Evolutionary conservation across 1,140 invertebrate genomes (phyloP).

Genomic region (Caenorhabditis elegans): WBcel235 BX284604.4:2543501-2544000

Average conservation of each 20-base stretch:
- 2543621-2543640: conserved; percentile 34
- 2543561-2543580: neutral
- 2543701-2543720: conserved; percentile 45
- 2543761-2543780: too few species aligned
- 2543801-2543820: too few species aligned
- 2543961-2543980: neutral
- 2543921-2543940: too few species aligned
- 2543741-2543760: neutral
- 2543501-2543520: too few species aligned
- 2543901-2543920: too few species aligned
- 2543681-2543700: conserved; percentile 39
- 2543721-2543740: conserved; percentile 43
- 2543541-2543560: neutral
- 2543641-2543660: conserved; percentile 46
- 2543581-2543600: neutral
- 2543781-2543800: too few species aligned
- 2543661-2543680: conserved; percentile 36
- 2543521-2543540: too few species aligned
- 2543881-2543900: too few species aligned
- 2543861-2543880: neutral
- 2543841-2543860: neutral
- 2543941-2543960: too few species aligned
- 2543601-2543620: neutral
- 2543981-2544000: too few species aligned
- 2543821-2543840: neutral